Percentiles rank a stretch among this genome's conserved stretches.
Conservation (phyloP, 2,113 vertebrate species). For the Austrofundulus limnaeus region DNA sequence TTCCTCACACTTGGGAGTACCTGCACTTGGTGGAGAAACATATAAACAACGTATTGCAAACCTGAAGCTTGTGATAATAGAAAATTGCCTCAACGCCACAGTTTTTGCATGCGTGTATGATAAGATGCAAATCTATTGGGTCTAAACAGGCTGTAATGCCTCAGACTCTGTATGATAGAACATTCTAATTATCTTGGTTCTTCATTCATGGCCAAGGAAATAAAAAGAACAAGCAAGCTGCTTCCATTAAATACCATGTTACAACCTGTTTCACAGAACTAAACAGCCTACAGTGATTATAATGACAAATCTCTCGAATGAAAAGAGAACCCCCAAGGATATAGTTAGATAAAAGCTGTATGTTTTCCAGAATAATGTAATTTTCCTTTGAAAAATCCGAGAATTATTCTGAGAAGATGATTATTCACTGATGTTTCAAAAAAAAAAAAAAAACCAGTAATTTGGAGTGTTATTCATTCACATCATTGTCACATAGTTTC, state of each 20-base stretch:
- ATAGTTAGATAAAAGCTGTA: constrained; percentile 30
- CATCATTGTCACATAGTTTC: constrained; percentile 8
- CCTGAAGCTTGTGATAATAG: constrained; percentile 9
- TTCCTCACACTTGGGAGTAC: neutral
- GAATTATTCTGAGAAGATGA: neutral
- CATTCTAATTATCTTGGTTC: constrained; percentile 51
- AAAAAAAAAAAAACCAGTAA: neutral
- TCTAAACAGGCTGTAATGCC: constrained; percentile 55
- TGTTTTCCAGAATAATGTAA: constrained; percentile 13
- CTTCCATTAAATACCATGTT: constrained; percentile 52
- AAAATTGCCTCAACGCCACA: neutral
- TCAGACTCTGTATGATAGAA: constrained; percentile 29
- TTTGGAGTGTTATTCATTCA: neutral
- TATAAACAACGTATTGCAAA: constrained; percentile 6
- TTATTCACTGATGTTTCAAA: constrained; percentile 8
- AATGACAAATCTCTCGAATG: constrained; percentile 21
- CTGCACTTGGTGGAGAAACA: neutral
- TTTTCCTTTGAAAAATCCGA: constrained; percentile 3
- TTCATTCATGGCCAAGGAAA: constrained; percentile 38
- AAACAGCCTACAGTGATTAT: constrained; percentile 14
- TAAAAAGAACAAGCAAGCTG: constrained; percentile 38
- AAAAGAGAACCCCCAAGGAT: constrained; percentile 12
- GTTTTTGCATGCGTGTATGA: neutral
- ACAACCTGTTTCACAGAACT: constrained; percentile 34
- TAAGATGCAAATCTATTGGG: constrained; percentile 37